Conservation (phyloP, 2,797 vertebrate species). For the Kryptopterus vitreolus region DNA sequence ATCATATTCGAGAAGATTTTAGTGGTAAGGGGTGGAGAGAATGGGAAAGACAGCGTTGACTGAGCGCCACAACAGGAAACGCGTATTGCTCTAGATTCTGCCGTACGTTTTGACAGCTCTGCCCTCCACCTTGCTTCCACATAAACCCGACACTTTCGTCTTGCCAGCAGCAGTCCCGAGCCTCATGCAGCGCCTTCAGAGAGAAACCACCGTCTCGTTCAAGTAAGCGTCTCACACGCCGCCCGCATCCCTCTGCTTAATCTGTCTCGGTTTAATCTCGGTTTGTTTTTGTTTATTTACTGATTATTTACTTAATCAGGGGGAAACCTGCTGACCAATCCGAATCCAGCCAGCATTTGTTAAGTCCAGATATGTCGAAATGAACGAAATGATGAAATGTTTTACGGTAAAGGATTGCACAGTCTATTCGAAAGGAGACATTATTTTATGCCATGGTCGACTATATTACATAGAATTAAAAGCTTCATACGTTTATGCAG, state of each 20-base stretch:
- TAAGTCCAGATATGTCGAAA: not conserved
- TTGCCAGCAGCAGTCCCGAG: not conserved
- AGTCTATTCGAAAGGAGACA: not conserved
- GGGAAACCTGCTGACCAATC: too few relatives aligned
- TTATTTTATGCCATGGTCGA: not conserved
- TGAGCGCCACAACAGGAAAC: conserved; percentile 33
- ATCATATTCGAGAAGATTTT: not conserved
- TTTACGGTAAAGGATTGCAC: not conserved
- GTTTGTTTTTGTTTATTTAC: not conserved
- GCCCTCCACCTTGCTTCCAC: not conserved
- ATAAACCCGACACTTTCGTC: not conserved
- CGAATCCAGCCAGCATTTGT: not conserved
- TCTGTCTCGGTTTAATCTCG: conserved; percentile 15
- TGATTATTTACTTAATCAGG: not conserved
- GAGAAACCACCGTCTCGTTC: not conserved
- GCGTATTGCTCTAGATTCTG: conserved; percentile 15
- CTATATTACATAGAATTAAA: too few relatives aligned
- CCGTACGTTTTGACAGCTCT: conserved; percentile 12
- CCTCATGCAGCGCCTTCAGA: not conserved
- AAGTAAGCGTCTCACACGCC: conserved; percentile 29
- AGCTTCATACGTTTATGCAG: too few relatives aligned
- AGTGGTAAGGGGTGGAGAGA: not conserved
- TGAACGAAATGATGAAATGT: not conserved
- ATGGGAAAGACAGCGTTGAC: not conserved
- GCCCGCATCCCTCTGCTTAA: too few relatives aligned